Evolutionary conservation across 1,140 invertebrate genomes (phyloP), one percentile per base, ranked within the genome.

Genomic region (Drosophila tropicalis): DNA sequence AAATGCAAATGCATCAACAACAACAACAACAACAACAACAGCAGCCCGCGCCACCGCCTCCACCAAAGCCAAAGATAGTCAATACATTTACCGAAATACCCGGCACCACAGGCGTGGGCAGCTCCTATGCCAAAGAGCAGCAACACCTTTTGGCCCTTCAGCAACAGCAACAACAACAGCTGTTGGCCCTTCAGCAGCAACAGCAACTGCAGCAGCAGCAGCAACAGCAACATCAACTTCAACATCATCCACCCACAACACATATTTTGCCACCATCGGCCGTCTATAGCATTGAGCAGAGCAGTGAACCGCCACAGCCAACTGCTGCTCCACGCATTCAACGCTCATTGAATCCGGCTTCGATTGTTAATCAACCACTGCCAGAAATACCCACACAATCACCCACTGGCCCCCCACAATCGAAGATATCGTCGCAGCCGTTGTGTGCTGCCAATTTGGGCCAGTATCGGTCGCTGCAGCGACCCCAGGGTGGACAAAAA

Each of bases 61-160:
- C 87, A 62, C 82, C 84, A 58, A 92, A 91, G 63, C 90, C 91
- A 75, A 91, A 89, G 71, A 91, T 85, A 78, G 73, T 89, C 44
- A 92, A 92, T 72, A 92, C 91, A 7, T 92, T 92, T 70, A 91
- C 91, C 4, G 91, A 92, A 55, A 92, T 92, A 67, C 91, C 91
- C 32, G 91, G 91, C 69, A 91, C 91, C 41, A 92, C 90, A 0
- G 90, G 90, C 63, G 90, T 91, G 41, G 90, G 90, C 64, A 91
- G 90, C 70, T 90, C 85, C 25, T 90, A 90, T 71, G 90, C 90
- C 67, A 90, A 91, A 67, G 90, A 91, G 75, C 90, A 91, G 55
- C 79, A 85, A 29, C 73, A 82, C 19, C 44, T 82, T 63, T 47
- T 70, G 29, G 61, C 60, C 10, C 71, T 80, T 39, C 79, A 80